Evolutionary conservation across 2,888 invertebrate species (phyloP), one percentile per base, ranked within the genome.

Genomic region (Bimastos eiseni): DNA sequence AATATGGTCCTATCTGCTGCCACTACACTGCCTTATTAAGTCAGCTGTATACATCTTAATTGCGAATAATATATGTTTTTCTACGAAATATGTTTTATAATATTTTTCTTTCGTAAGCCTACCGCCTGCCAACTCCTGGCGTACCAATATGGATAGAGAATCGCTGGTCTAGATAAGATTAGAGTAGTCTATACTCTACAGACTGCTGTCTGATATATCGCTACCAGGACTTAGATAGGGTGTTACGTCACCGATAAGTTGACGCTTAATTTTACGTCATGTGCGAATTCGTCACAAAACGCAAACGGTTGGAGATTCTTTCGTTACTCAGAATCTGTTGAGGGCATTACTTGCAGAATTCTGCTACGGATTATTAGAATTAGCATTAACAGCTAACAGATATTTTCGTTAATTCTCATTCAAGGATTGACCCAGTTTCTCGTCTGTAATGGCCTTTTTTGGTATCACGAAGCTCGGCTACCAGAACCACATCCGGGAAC

Each of bases 401-500:
- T 24, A 55, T 30, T 30, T 55, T 3, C 55, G 55, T 55, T 44
- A 44, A 44, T 44, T 44, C 19, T 19, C 17, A 44, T 44, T 44
- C 17, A 17, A 44, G 44, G 44, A 44, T 44, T 44, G 30, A 30
- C 30, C 5, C 4, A 55, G 13, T 30, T 55, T 11, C 30, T 55
- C 24, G 55, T 19, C n/a, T 17, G 36, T 21, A 3, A 84, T 84
- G 84, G 36, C 84, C 15, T 84, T 84, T n/a, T 84, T 84, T 34
- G 84, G 84, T 36, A n/a, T 84, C 21, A 84, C 84, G 33, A 24
- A 84, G 33, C 84, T 84, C 33, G 84, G 84, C 34, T 84, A 84
- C 21, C 84, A 84, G 84, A 84, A 84, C 21, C 34, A 84, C 84
- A 84, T 84, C 8, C n/a, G 84, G 33, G 84, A 84, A 84, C 84